Base-by-base conservation (phyloP, 1,140 invertebrate genomes). In the Colletes latitarsis region DNA sequence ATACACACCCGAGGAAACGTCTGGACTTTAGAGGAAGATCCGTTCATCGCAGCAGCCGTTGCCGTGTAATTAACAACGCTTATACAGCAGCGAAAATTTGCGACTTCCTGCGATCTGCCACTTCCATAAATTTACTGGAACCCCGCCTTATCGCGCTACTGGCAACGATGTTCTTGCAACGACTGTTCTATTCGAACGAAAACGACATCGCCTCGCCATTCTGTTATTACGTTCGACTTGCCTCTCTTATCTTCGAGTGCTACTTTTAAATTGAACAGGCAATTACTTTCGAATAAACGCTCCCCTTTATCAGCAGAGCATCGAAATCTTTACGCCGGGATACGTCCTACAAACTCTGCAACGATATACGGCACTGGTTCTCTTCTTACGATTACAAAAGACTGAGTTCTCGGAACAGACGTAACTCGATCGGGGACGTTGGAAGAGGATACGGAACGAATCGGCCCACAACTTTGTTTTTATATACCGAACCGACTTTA, bases 51-150 rank as follows among this genome's bases (percentile, higher is more conserved):
- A 17, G 62, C 62, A n/a, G 43, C 43, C 71, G 43, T 9, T 41
- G 57, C 21, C 30, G 39, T 66, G 66, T 84, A 82, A 84, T 82
- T 84, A 30, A 73, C 75, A 82, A 15, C 71, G 63, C 67, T 53
- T 19, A 60, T 9, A 46, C 8, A 69, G 83, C 70, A 62, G 81
- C 46, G 81, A 84, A 79, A 84, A 79, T 79, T 84, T 79, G 80
- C 76, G 53, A 66, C 76, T 84, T 84, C 81, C 76, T 82, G 80
- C 70, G 81, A 84, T 74, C 55, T 10, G 60, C 14, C 67, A 53
- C 72, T 43, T 60, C 62, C 71, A 60, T 82, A 84, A 82, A 84
- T 84, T 82, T 66, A 60, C 75, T 6, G 62, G n/a, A 55, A 21
- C 39, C 41, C n/a, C 41, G 55, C 9, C 17, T 53, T 43, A 60